These are phyloP conservation scores for Spodoptera exigua DNA, from an alignment of 2,888 invertebrate genomes.

Conservation along the genomic window DNA sequence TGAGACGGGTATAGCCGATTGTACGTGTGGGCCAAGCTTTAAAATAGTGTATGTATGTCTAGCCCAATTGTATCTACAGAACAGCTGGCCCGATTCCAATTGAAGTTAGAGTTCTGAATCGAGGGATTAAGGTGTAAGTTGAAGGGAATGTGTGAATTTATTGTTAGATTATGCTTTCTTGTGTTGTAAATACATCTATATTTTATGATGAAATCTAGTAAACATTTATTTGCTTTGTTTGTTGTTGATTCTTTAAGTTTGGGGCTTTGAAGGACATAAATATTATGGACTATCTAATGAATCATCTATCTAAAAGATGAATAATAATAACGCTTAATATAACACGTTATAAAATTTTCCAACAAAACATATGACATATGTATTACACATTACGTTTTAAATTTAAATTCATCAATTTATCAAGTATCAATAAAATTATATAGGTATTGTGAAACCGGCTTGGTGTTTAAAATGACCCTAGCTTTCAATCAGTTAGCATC, in stretches of 20 bases:
- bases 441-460: too few relatives aligned
- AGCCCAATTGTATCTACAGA: conserved; percentile 37
- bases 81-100: conserved; percentile 38
- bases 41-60: conserved; percentile 25
- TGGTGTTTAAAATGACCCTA: too few relatives aligned
- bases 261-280: not conserved
- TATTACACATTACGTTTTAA: too few relatives aligned
- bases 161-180: conserved; percentile 35
- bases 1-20: conserved; percentile 44
- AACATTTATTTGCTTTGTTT: not conserved
- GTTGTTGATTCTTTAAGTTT: conserved; percentile 8
- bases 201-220: conserved; percentile 10
- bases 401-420: too few relatives aligned
- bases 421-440: too few relatives aligned
- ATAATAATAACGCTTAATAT: too few relatives aligned
- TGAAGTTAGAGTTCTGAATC: conserved; percentile 19
- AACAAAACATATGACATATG: too few relatives aligned
- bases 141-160: conserved; percentile 12
- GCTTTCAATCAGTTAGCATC: too few relatives aligned
- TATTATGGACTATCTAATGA: too few relatives aligned
- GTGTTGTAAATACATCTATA: conserved; percentile 16
- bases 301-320: too few relatives aligned
- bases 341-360: too few relatives aligned
- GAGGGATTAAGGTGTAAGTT: conserved; percentile 29
- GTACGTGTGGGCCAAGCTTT: conserved; percentile 54